These are phyloP conservation scores for Rhinoraja longicauda DNA, from an alignment of 2,797 vertebrate genomes.

Conservation along the genomic window DNA sequence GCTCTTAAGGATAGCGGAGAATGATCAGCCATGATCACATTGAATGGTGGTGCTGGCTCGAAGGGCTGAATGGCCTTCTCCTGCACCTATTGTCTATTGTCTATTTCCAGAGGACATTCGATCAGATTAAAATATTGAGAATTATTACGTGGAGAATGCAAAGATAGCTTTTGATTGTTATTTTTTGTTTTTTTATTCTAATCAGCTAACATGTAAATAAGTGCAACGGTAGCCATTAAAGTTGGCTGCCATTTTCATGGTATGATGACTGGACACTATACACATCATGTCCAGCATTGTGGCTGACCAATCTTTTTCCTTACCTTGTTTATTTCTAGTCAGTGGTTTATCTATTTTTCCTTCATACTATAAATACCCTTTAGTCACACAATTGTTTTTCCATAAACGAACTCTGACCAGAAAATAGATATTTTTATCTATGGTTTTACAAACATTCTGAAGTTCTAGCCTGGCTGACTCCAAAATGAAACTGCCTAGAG, in stretches of 20 bases:
- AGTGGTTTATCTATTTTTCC: neutral
- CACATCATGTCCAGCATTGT: constrained; percentile 16
- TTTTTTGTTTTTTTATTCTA: neutral
- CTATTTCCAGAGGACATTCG: neutral
- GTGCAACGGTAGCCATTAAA: neutral
- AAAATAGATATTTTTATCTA: neutral
- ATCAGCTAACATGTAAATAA: constrained; percentile 18
- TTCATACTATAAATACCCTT: neutral
- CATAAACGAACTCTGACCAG: neutral
- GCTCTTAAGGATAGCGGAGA: no score
- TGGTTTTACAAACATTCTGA: constrained; percentile 8
- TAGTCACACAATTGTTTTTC: neutral
- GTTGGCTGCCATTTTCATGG: neutral
- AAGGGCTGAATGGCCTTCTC: no score
- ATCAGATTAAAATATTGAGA: neutral
- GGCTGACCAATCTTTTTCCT: constrained; percentile 4
- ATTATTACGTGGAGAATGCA: neutral
- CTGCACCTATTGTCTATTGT: no score
- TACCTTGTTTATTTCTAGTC: neutral
- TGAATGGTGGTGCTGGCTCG: no score
- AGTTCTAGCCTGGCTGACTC: constrained; percentile 15
- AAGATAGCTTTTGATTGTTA: no score
- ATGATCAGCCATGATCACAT: no score
- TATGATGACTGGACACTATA: neutral
- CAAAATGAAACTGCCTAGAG: constrained; percentile 14